phyloP scores from a whole-genome alignment of 2,888 invertebrate genomes.

The Geophilus truncorum region DNA sequence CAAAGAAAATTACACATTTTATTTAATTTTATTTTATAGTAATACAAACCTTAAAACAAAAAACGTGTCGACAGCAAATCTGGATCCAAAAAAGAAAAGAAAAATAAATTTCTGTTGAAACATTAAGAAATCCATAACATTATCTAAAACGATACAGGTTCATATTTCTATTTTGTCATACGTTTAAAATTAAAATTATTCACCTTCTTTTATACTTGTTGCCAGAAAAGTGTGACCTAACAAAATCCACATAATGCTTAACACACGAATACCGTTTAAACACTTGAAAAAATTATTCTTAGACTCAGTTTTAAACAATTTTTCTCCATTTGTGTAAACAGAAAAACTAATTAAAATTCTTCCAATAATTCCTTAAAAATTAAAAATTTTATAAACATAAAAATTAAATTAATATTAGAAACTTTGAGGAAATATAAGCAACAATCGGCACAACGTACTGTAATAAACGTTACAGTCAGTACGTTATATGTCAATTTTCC shows the following conservation, averaged over 20 bases:
- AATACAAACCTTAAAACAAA: conserved; percentile 19
- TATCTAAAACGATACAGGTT: conserved; percentile 5
- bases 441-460: not conserved
- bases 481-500: too few species aligned
- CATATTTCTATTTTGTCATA: not conserved
- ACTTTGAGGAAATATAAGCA: not conserved
- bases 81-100: not conserved
- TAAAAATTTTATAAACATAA: not conserved
- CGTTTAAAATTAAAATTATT: conserved; percentile 1
- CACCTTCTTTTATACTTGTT: not conserved
- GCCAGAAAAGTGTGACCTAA: conserved; percentile 51
- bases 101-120: not conserved
- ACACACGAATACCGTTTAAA: conserved; percentile 55
- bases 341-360: conserved; percentile 53
- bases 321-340: conserved; percentile 51
- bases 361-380: conserved; percentile 35
- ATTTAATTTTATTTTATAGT: not conserved
- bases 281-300: conserved; percentile 47
- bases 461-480: too few species aligned
- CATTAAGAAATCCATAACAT: not conserved
- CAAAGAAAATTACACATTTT: not conserved
- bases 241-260: conserved; percentile 58
- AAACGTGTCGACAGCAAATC: conserved; percentile 32
- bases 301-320: conserved; percentile 49
- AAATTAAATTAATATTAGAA: too few species aligned